phyloP scores from a whole-genome alignment of 2,113 vertebrate species.

The Syrmaticus mikado region DNA sequence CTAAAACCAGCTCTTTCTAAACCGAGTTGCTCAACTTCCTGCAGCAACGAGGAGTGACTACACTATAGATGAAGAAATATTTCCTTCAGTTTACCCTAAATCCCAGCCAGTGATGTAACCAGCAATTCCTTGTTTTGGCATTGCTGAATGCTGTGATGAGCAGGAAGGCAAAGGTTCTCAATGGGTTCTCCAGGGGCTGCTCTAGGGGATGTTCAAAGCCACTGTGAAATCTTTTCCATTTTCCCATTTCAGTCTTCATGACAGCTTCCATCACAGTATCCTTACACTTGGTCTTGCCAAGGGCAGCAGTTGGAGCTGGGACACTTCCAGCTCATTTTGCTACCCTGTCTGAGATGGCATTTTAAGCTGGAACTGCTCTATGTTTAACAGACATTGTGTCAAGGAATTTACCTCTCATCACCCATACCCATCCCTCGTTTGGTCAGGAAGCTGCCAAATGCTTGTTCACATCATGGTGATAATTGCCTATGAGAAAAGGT shows the following conservation, averaged over 20 bases:
- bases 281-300: slow-evolving; percentile 1
- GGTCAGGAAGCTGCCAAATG: slow-evolving; percentile 48
- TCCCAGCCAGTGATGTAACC: slow-evolving; percentile 25
- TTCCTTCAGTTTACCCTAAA: slow-evolving; percentile 69
- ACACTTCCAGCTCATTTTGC: slow-evolving; percentile 31
- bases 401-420: slow-evolving; percentile 49
- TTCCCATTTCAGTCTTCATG: not conserved
- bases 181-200: not conserved
- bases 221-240: not conserved
- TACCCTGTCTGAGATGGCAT: slow-evolving; percentile 39
- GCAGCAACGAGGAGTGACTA: slow-evolving; percentile 1
- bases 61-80: slow-evolving; percentile 51
- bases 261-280: not conserved
- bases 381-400: slow-evolving; percentile 1
- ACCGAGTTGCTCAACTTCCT: slow-evolving; percentile 66
- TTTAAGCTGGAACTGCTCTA: slow-evolving; percentile 45
- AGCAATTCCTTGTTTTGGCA: slow-evolving; percentile 4
- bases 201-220: not conserved
- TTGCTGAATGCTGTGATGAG: not conserved
- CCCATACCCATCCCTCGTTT: not conserved
- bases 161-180: not conserved
- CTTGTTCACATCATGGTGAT: slow-evolving; percentile 42
- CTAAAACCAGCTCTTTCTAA: slow-evolving; percentile 64
- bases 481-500: slow-evolving; percentile 53
- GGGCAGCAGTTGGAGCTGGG: slow-evolving; percentile 18